phyloP scores from a whole-genome alignment of 2,113 vertebrate species.

The Aegithalos caudatus region DNA sequence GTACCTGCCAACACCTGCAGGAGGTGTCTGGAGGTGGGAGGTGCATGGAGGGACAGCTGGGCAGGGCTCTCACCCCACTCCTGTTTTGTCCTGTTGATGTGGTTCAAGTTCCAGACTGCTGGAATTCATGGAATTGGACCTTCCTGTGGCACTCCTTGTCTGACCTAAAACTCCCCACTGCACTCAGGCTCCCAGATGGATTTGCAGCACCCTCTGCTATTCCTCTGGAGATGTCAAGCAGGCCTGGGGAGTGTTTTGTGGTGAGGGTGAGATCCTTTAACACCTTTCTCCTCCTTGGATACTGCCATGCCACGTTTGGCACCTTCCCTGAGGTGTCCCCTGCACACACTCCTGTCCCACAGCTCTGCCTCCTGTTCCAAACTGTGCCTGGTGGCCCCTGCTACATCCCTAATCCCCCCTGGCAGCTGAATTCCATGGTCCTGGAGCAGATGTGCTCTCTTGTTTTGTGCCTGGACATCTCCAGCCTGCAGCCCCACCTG shows the following conservation, averaged over 20 bases:
- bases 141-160: not conserved
- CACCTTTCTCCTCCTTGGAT: not conserved
- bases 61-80: not conserved
- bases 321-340: not conserved
- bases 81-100: not conserved
- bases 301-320: not conserved
- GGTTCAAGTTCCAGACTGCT: not conserved
- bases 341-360: accelerated
- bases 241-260: not conserved
- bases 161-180: not conserved
- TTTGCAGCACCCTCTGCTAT: not conserved
- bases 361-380: not conserved
- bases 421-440: not conserved
- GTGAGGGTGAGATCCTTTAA: not conserved
- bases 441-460: not conserved
- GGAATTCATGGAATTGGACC: not conserved
- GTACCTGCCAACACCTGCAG: not conserved
- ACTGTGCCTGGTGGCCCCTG: accelerated
- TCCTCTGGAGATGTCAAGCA: not conserved
- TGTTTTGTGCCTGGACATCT: not conserved
- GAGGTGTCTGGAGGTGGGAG: not conserved
- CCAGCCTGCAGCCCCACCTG: accelerated
- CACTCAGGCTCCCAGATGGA: not conserved
- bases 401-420: no score
- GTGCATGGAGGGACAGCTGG: not conserved